A percentile compares a stretch with the other conserved stretches of the same genome.
These are phyloP conservation scores for Augiades crinisus DNA, from an alignment of 2,888 invertebrate species.

Conservation along the genomic window DNA sequence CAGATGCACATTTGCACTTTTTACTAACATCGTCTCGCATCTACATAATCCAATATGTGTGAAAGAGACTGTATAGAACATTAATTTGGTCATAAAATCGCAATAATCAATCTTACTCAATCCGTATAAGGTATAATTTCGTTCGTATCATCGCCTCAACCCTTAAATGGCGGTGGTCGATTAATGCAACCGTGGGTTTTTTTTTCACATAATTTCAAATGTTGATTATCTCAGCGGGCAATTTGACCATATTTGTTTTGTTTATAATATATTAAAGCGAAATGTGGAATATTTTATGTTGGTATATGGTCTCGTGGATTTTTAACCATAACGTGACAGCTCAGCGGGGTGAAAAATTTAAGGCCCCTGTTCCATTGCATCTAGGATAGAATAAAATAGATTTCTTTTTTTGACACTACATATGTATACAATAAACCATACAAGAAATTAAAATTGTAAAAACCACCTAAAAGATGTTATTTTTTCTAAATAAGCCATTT, in stretches of 20 bases:
- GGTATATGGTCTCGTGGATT: conserved; percentile 1
- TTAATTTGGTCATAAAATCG: conserved; percentile 24
- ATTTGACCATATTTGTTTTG: conserved; percentile 22
- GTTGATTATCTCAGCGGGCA: conserved; percentile 22
- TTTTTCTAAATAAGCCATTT: no score
- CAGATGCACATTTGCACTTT: conserved; percentile 5
- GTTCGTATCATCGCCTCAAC: conserved; percentile 2
- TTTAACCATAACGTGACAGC: no score
- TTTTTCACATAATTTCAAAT: conserved; percentile 20
- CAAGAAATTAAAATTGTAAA: no score
- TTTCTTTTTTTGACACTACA: no score
- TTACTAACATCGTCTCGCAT: no score
- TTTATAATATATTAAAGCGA: conserved; percentile 17
- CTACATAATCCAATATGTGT: no score
- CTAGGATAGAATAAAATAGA: no score
- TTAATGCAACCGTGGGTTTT: conserved; percentile 1
- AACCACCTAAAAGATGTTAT: no score
- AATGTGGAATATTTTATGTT: conserved; percentile 5
- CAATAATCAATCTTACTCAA: conserved; percentile 26
- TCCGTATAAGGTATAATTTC: conserved; percentile 10
- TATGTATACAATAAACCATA: no score
- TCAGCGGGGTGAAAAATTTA: no score
- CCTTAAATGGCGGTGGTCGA: conserved; percentile 18
- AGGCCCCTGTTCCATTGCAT: not conserved
- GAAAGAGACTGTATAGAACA: conserved; percentile 2